A percentile compares a stretch with the other conserved stretches of the same genome.
Evolutionary conservation across 2,888 invertebrate genomes (phyloP).

Genomic region (Spilarctia lutea): DNA sequence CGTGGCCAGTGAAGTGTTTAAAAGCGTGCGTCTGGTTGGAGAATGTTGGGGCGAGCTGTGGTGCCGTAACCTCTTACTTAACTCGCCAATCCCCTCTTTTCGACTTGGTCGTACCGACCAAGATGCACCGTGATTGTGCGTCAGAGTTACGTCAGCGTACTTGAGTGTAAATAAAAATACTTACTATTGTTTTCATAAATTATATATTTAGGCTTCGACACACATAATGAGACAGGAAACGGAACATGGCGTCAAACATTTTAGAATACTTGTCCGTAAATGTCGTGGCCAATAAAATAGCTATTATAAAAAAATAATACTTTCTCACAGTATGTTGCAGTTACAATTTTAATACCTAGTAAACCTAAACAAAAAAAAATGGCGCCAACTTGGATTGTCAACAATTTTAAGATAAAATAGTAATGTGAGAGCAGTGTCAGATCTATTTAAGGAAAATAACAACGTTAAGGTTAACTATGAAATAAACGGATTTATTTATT

Average conservation of each 20-base stretch:
- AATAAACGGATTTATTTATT: not conserved
- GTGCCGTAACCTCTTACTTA: conserved; percentile 85
- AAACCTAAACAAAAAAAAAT: not conserved
- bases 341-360: not conserved
- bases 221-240: conserved; percentile 41
- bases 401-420: not conserved
- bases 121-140: conserved; percentile 47
- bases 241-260: conserved; percentile 12
- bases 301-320: not conserved
- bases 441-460: not conserved
- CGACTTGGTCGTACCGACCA: conserved; percentile 39
- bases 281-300: not conserved
- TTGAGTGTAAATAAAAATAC: conserved; percentile 51
- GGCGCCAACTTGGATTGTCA: not conserved
- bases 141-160: conserved; percentile 58
- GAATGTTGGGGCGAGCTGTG: conserved; percentile 69
- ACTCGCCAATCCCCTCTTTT: conserved; percentile 68
- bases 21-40: conserved; percentile 65
- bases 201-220: conserved; percentile 45
- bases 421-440: too few relatives aligned
- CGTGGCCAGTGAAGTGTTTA: conserved; percentile 66
- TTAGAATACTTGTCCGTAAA: not conserved
- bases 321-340: not conserved
- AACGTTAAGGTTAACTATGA: not conserved
- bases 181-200: conserved; percentile 44